phyloP scores from a whole-genome alignment of 2,113 vertebrate species.

The Chaetops frenatus region DNA sequence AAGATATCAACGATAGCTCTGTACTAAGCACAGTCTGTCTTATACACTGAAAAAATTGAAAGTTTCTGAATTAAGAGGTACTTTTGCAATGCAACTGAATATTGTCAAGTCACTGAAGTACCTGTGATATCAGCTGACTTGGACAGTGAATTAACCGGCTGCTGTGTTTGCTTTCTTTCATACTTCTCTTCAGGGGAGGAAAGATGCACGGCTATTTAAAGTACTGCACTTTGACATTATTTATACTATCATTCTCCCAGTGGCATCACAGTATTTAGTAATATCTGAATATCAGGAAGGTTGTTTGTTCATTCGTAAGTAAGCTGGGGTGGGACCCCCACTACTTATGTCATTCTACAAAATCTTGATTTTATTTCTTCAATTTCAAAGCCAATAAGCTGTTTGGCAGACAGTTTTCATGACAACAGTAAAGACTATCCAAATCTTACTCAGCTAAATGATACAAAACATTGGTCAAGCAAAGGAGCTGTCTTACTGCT shows the following conservation, averaged over 20 bases:
- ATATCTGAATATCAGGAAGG: background rate
- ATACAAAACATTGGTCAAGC: background rate
- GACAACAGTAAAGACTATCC: background rate
- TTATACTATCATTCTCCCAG: background rate
- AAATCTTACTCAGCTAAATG: background rate
- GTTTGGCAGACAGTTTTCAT: background rate
- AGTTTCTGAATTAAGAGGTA: background rate
- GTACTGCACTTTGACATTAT: background rate
- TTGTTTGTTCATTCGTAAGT: background rate
- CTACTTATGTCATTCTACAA: background rate
- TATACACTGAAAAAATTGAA: background rate
- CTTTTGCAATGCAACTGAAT: background rate
- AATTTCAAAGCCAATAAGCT: background rate
- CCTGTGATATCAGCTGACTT: background rate
- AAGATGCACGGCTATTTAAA: background rate
- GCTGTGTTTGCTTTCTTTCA: background rate
- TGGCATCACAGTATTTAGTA: background rate
- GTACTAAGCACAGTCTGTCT: background rate
- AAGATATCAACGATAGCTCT: background rate
- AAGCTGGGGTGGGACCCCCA: background rate
- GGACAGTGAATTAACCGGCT: background rate
- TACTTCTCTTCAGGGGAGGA: background rate
- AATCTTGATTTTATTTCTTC: background rate
- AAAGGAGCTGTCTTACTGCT: background rate
- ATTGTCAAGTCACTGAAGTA: background rate